A percentile compares a stretch with the other conserved stretches of the same genome.
Conservation (phyloP, 2,113 vertebrate genomes). For the Syngnathus typhle region DNA sequence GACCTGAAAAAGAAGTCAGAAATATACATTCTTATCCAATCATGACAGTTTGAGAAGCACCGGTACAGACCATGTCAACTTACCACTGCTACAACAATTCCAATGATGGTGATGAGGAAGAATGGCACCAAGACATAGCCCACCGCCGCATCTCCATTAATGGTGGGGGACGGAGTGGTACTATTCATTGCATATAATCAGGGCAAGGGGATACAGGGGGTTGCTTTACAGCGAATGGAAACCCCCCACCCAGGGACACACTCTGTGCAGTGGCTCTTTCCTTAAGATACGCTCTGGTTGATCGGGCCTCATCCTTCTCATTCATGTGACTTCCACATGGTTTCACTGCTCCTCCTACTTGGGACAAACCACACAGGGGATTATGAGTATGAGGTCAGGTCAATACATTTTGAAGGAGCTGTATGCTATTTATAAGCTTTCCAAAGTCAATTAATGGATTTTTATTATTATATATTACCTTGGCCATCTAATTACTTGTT, state of each 20-base stretch:
- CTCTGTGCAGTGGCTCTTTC: slow-evolving; percentile 32
- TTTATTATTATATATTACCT: too few relatives aligned
- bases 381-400: neutral
- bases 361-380: neutral
- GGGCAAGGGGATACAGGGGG: slow-evolving; percentile 7
- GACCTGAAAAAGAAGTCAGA: slow-evolving; percentile 68
- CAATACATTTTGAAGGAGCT: neutral
- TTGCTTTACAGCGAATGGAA: slow-evolving; percentile 27
- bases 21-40: neutral
- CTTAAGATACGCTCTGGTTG: slow-evolving; percentile 42
- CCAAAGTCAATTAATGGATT: too few relatives aligned
- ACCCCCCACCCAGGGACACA: slow-evolving; percentile 19
- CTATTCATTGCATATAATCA: slow-evolving; percentile 73
- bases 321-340: slow-evolving; percentile 76
- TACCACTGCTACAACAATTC: slow-evolving; percentile 83
- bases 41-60: neutral
- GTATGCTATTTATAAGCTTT: too few relatives aligned
- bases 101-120: slow-evolving; percentile 81
- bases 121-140: slow-evolving; percentile 84
- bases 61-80: slow-evolving; percentile 41
- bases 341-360: slow-evolving; percentile 27
- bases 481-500: too few relatives aligned
- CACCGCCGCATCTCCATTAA: slow-evolving; percentile 72
- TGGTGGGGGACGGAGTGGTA: slow-evolving; percentile 73
- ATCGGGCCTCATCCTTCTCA: slow-evolving; percentile 62